phyloP scores from a whole-genome alignment of 2,888 invertebrate genomes.

The Tetropium fuscum region DNA sequence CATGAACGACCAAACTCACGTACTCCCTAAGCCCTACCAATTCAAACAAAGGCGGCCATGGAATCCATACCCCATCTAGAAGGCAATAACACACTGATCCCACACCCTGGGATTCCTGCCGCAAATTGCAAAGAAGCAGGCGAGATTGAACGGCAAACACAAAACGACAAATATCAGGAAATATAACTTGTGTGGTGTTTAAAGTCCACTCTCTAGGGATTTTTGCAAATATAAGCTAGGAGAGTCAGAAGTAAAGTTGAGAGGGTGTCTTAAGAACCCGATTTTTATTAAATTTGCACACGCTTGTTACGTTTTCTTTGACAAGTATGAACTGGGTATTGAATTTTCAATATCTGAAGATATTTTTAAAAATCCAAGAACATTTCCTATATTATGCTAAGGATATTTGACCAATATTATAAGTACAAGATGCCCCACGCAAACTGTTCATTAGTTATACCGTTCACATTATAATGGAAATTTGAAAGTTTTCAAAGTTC shows the following conservation, averaged over 20 bases:
- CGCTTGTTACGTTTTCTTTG: too few relatives aligned
- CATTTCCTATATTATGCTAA: too few relatives aligned
- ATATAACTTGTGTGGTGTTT: conserved; percentile 44
- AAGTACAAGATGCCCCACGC: too few relatives aligned
- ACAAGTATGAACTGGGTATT: too few relatives aligned
- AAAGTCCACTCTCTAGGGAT: conserved; percentile 41
- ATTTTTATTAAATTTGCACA: conserved; percentile 33
- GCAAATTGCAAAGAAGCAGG: conserved; percentile 43
- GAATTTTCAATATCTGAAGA: too few relatives aligned
- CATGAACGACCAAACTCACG: conserved; percentile 42
- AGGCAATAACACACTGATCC: conserved; percentile 41
- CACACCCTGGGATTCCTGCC: conserved; percentile 41
- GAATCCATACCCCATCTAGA: conserved; percentile 31
- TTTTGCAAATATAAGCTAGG: conserved; percentile 25
- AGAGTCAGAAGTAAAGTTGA: conserved; percentile 14
- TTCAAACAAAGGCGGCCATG: conserved; percentile 37
- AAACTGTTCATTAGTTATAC: too few relatives aligned
- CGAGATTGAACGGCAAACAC: conserved; percentile 46
- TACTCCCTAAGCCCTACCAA: conserved; percentile 41
- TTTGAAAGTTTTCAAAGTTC: too few relatives aligned
- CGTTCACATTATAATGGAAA: too few relatives aligned
- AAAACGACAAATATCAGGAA: conserved; percentile 45
- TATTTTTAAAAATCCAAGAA: too few relatives aligned
- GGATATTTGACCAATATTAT: too few relatives aligned
- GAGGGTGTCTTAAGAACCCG: conserved; percentile 10